Evolutionary conservation across 2,888 invertebrate genomes (phyloP).

Genomic region (Bembecia ichneumoniformis): DNA sequence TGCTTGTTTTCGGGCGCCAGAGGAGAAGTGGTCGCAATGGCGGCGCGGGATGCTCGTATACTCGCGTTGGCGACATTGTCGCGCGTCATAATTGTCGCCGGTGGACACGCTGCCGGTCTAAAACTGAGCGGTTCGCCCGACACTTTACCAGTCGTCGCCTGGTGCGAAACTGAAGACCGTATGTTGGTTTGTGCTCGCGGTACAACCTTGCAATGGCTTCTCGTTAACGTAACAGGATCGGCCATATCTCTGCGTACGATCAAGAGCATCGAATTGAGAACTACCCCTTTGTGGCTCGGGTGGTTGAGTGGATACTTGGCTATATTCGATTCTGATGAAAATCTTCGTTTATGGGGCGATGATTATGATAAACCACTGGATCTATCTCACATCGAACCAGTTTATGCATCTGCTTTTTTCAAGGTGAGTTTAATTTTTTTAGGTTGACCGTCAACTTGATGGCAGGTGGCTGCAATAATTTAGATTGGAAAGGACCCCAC

Average conservation of each 20-base stretch:
- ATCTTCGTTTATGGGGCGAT: slow-evolving; percentile 90
- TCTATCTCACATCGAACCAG: slow-evolving; percentile 83
- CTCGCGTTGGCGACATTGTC: slow-evolving; percentile 95
- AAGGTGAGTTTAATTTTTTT: slow-evolving; percentile 63
- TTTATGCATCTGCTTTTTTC: slow-evolving; percentile 90
- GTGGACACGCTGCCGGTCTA: slow-evolving; percentile 50
- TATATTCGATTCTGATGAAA: slow-evolving; percentile 88
- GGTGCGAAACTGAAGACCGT: slow-evolving; percentile 83
- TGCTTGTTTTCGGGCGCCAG: slow-evolving; percentile 97
- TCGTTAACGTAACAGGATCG: slow-evolving; percentile 70
- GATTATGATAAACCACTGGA: slow-evolving; percentile 89
- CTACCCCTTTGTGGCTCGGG: slow-evolving; percentile 78
- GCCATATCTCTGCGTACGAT: slow-evolving; percentile 71
- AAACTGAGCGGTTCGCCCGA: slow-evolving; percentile 81
- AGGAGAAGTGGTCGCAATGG: slow-evolving; percentile 81
- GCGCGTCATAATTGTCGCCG: slow-evolving; percentile 76
- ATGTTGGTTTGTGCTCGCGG: slow-evolving; percentile 92
- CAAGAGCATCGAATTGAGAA: slow-evolving; percentile 78
- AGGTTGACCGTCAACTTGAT: neutral
- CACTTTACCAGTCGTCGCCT: slow-evolving; percentile 90
- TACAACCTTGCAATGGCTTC: slow-evolving; percentile 87
- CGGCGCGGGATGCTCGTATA: slow-evolving; percentile 68
- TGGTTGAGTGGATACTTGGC: slow-evolving; percentile 86
- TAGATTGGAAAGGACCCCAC: too few relatives aligned
- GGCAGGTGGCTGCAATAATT: neutral